Evolutionary conservation across 2,797 vertebrate species (phyloP).

Genomic region (Pseudocheirus occidentalis): DNA sequence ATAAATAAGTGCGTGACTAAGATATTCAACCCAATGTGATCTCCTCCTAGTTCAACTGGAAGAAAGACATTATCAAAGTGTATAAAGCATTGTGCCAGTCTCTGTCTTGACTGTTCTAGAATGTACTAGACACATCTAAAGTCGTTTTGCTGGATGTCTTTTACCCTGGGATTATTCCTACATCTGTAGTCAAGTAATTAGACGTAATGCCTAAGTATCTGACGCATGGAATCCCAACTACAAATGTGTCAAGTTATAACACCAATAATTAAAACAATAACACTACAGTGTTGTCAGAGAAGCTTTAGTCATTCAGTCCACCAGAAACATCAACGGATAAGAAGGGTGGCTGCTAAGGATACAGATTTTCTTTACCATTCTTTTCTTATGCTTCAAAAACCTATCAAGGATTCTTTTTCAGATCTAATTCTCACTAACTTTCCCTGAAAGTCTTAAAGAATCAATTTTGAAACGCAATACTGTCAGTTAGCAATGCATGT

Average conservation of each 20-base stretch:
- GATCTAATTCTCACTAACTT: conserved; percentile 31
- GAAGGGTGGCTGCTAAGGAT: background rate
- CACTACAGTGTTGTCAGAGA: conserved; percentile 22
- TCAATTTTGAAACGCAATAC: background rate
- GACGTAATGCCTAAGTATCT: conserved; percentile 12
- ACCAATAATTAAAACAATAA: conserved; percentile 29
- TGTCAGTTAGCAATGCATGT: conserved; percentile 12
- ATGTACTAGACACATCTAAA: background rate
- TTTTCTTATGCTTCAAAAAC: background rate
- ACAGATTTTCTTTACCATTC: background rate
- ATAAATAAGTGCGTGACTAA: background rate
- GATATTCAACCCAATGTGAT: background rate
- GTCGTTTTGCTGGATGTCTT: background rate
- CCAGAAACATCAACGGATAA: conserved; percentile 2
- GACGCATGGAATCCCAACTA: conserved; percentile 12
- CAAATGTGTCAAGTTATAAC: background rate
- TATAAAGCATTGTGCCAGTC: background rate
- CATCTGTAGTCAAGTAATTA: conserved; percentile 22
- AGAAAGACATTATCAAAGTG: background rate
- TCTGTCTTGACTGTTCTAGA: background rate
- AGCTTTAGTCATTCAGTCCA: conserved; percentile 46
- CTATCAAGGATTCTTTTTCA: conserved; percentile 2
- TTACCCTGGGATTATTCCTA: background rate
- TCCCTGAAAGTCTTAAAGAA: conserved; percentile 24
- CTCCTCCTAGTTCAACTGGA: background rate